Conservation (phyloP, 2,888 invertebrate genomes). For the Galeopsomyia nigrocyanea region DNA sequence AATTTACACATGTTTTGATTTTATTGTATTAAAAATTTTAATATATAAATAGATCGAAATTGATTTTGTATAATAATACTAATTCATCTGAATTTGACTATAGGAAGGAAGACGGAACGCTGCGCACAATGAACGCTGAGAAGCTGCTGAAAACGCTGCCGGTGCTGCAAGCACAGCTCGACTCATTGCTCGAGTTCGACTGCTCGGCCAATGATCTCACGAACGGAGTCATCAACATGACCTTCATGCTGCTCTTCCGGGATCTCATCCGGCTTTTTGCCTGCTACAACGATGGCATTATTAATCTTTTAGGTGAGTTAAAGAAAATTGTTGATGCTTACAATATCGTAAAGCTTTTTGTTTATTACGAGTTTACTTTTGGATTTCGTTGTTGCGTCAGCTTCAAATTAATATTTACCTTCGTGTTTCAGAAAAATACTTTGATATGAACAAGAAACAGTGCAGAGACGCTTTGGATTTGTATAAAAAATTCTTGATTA, state of each 20-base stretch:
- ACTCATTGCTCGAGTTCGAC: slow-evolving; percentile 96
- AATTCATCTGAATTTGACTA: slow-evolving; percentile 49
- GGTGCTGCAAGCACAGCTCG: slow-evolving; percentile 94
- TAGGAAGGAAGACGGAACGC: slow-evolving; percentile 96
- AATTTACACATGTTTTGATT: no score
- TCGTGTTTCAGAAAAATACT: slow-evolving; percentile 87
- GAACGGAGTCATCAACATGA: slow-evolving; percentile 99
- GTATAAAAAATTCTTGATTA: slow-evolving; percentile 97
- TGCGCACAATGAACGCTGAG: slow-evolving; percentile 97
- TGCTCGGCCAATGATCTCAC: slow-evolving; percentile 96
- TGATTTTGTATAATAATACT: no score
- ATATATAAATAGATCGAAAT: no score
- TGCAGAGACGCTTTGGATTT: slow-evolving; percentile 97
- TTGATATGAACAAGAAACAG: slow-evolving; percentile 99
- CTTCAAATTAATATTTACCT: not conserved
- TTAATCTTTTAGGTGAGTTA: slow-evolving; percentile 86
- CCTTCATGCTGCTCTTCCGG: slow-evolving; percentile 98
- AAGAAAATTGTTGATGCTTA: not conserved
- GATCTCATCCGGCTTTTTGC: slow-evolving; percentile 99
- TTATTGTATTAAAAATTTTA: no score
- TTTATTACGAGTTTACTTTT: not conserved
- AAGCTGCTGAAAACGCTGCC: slow-evolving; percentile 97
- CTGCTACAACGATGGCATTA: slow-evolving; percentile 99
- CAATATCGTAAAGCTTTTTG: not conserved
- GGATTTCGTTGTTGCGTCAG: not conserved